Base-by-base conservation (phyloP, 2,113 vertebrate genomes). In the Hassar affinis region DNA sequence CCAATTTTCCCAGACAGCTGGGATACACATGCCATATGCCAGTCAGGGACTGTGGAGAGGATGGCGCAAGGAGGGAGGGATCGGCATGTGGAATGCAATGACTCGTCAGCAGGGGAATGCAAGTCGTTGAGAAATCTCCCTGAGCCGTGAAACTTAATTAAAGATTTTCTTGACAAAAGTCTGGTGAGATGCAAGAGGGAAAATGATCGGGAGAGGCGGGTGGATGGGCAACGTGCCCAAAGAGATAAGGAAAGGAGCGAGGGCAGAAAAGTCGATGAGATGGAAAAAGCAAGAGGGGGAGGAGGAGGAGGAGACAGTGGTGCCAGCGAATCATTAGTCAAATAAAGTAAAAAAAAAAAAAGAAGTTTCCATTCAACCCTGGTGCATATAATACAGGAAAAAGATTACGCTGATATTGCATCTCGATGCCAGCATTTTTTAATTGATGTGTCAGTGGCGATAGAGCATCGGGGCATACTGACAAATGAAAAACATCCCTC, bases 141-240 rank as follows among this genome's bases (percentile, higher is more conserved):
- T 79, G 90, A 91, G 88, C 85, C 74, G 83, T 84, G 90, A 85
- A 89, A 93, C 87, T 90, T 91, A 91, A 93, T 92, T 92, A 91
- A 90, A 90, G 88, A 86, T 82, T 88, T 90, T 89, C 71, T 71
- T 51, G 87, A 85, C 86, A 85, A 77, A 80, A 59, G 82, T 82
- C 75, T 76, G 66, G 82, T 80, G 62, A 84, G 83, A 52, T 85
- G 81, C 79, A 86, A 86, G n/a, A 45, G 33, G 57, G 72, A 81
- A 69, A 79, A 69, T 79, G 25, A 51, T 78, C 64, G 33, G 42
- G 68, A 76, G 76, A 86, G 84, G 68, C 33, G 66, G 62, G 81
- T 54, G 79, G 78, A 78, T 57, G 87, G 88, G 84, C 84, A 85
- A 66, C 61, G 59, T 82, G 84, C 90, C 87, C 77, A 49, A 80